Conservation (phyloP, 2,113 vertebrate species). For the Blennius ocellaris region DNA sequence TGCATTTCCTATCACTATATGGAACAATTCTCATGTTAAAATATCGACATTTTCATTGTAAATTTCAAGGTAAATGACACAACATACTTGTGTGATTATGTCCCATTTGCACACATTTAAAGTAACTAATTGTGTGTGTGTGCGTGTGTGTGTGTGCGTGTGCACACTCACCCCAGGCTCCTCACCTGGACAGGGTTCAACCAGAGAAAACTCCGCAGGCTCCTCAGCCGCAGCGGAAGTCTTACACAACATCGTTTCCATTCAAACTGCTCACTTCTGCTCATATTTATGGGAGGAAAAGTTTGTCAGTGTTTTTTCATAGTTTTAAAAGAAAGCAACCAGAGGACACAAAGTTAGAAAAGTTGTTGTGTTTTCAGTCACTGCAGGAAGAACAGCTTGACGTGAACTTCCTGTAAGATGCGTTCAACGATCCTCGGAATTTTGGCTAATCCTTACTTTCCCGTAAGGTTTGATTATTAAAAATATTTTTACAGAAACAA, state of each 20-base stretch:
- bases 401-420: conserved; percentile 47
- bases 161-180: too few relatives aligned
- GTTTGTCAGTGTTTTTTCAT: neutral
- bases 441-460: neutral
- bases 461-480: too few relatives aligned
- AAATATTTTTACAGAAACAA: too few relatives aligned
- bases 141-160: too few relatives aligned
- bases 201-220: neutral
- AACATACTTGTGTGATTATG: too few relatives aligned
- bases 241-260: conserved; percentile 25
- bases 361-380: too few relatives aligned
- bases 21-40: too few relatives aligned
- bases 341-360: neutral
- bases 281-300: conserved; percentile 27
- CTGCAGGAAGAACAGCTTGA: neutral
- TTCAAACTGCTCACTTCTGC: neutral
- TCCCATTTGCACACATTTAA: too few relatives aligned
- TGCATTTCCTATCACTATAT: too few relatives aligned
- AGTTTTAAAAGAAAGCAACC: neutral
- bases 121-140: too few relatives aligned
- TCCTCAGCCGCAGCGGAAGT: neutral
- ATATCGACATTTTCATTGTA: too few relatives aligned
- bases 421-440: conserved; percentile 50
- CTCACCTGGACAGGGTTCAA: conserved; percentile 7
- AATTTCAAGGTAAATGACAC: too few relatives aligned